Evolutionary conservation across 2,888 invertebrate genomes (phyloP).

Genomic region (Macrophya annulata): DNA sequence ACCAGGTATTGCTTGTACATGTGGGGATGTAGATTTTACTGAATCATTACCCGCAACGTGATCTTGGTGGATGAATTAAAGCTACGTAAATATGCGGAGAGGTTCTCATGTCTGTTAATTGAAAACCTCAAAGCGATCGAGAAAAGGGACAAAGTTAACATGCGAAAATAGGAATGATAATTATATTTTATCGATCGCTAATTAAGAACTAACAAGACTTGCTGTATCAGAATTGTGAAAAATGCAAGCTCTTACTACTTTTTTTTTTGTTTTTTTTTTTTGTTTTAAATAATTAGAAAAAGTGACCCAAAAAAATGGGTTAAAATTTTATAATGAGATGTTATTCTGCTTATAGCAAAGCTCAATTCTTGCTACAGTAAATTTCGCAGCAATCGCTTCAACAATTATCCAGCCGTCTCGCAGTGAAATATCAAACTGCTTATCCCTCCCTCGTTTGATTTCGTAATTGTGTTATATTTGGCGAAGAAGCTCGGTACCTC

Average conservation of each 20-base stretch:
- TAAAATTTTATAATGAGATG: no score
- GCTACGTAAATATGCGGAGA: not conserved
- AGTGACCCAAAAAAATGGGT: no score
- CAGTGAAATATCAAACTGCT: no score
- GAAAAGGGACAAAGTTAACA: not conserved
- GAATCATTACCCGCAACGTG: not conserved
- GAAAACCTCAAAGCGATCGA: slow-evolving; percentile 1
- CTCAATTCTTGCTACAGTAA: no score
- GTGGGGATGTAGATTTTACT: not conserved
- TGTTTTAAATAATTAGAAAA: not conserved
- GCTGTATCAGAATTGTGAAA: not conserved
- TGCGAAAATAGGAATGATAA: not conserved
- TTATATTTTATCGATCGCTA: not conserved
- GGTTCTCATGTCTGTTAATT: not conserved
- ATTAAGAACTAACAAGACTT: not conserved
- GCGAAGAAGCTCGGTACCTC: no score
- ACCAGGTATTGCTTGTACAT: not conserved
- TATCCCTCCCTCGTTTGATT: no score
- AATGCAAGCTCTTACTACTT: not conserved
- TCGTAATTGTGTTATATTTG: no score
- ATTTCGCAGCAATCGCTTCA: no score
- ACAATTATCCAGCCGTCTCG: no score
- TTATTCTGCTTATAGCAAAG: no score
- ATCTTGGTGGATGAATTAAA: not conserved
- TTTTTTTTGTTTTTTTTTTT: no score